phyloP scores from a whole-genome alignment of 2,797 vertebrate genomes.

The Gambusia yucatana region DNA sequence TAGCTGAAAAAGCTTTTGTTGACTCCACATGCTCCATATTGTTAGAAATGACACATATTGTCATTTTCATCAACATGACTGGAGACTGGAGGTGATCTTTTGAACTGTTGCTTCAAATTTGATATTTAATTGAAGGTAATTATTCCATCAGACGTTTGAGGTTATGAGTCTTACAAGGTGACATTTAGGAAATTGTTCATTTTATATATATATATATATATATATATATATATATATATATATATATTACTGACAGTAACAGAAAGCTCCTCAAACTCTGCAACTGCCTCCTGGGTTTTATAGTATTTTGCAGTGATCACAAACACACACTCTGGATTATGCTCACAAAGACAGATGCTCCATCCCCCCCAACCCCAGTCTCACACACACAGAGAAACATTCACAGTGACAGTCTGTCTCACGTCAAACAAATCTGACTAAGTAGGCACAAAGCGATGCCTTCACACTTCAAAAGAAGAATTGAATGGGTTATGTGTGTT shows the following conservation, averaged over 20 bases:
- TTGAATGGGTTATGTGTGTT: not conserved
- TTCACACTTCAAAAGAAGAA: slow-evolving; percentile 35
- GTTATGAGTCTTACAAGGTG: not conserved
- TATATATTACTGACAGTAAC: not conserved
- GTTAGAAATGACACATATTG: not conserved
- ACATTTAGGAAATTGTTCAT: not conserved
- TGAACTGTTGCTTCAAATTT: not conserved
- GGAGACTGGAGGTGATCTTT: not conserved
- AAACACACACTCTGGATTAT: not conserved
- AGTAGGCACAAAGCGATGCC: slow-evolving; percentile 33
- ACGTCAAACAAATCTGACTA: slow-evolving; percentile 41
- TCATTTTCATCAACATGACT: not conserved
- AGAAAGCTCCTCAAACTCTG: not conserved
- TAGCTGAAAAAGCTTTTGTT: not conserved
- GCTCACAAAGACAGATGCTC: slow-evolving; percentile 17
- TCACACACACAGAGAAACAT: slow-evolving; percentile 19
- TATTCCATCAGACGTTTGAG: not conserved
- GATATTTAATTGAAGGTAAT: not conserved
- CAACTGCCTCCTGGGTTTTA: not conserved
- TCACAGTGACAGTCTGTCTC: slow-evolving; percentile 52
- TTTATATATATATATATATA: not conserved
- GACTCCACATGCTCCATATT: not conserved
- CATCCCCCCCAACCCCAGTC: not conserved
- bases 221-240: not conserved
- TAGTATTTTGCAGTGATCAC: not conserved